Conservation (phyloP, 2,113 vertebrate species). For the Oceanodroma tethys region DNA sequence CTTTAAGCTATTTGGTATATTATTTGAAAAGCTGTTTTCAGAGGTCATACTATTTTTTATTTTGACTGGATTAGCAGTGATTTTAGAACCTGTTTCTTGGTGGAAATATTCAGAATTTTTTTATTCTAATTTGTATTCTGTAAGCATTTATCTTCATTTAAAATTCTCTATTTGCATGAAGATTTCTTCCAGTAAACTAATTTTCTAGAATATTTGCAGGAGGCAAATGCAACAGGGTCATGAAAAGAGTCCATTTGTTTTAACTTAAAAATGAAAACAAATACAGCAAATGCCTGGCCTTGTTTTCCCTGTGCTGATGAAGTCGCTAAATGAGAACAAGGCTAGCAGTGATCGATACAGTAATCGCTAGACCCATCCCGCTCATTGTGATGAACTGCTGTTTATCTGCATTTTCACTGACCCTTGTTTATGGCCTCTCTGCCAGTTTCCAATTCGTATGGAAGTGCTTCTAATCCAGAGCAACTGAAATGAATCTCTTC, state of each 20-base stretch:
- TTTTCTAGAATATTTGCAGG: background rate
- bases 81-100: background rate
- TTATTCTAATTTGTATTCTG: background rate
- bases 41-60: background rate
- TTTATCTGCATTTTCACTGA: conserved; percentile 9
- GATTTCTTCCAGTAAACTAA: background rate
- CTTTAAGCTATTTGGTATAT: background rate
- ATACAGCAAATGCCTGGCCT: background rate
- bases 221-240: background rate
- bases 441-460: background rate
- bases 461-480: background rate
- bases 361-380: background rate
- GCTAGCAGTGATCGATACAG: background rate
- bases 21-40: background rate
- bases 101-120: background rate
- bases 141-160: background rate
- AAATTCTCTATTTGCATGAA: background rate
- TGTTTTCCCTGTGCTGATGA: background rate
- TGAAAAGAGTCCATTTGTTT: background rate
- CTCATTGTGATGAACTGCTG: background rate
- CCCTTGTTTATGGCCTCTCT: background rate
- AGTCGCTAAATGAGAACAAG: conserved; percentile 7
- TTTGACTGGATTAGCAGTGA: background rate
- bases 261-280: background rate
- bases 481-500: background rate